Evolutionary conservation across 2,888 invertebrate species (phyloP), one percentile per base, ranked within the genome.

Genomic region (Hirtodrosophila duncani): DNA sequence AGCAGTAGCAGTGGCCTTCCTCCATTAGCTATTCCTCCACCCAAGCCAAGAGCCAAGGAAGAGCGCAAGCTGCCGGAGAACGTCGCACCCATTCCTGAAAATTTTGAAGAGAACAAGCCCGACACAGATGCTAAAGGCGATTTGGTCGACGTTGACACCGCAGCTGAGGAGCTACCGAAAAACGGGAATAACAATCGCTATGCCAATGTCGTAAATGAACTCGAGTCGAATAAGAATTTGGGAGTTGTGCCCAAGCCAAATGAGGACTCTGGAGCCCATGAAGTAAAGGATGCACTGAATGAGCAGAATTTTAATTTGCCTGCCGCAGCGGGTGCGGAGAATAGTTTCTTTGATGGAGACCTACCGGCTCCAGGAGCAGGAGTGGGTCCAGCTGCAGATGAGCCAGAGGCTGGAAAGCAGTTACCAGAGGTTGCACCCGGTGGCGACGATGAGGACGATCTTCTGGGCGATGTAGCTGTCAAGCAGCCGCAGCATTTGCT

Each of bases 1-100:
- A 71, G 68, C 18, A 81, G 74, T n/a, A 82, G 79, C 9, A 74
- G 67, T 8, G 75, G 66, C 1, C 58, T 68, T 10, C 83, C 79
- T 0, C 69, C 79, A 0, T 44, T 78, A 10, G 79, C 64, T 1
- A 52, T 55, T 16, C 82, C 79, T 10, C 81, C 69, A 2, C 63
- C 68, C 24, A 71, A 68, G 23, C 36, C 61, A 6, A 66, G 67
- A n/a, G 23, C 20, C 4, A 63, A 45, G 14, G 21, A 30, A 1
- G 67, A 72, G 72, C 87, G 75, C 64, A 87, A 75, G 45, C 69
- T 80, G 45, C 87, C 70, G 0, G 86, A 84, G 27, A 84, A 84
- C 42, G 87, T 87, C 2, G 86, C 86, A 1, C 86, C 87, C 2
- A 84, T 86, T 31, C 87, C 87, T 0, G 84, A 84, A 2, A 86